Evolutionary conservation across 2,113 vertebrate genomes (phyloP).

Genomic region (Cariama cristata): DNA sequence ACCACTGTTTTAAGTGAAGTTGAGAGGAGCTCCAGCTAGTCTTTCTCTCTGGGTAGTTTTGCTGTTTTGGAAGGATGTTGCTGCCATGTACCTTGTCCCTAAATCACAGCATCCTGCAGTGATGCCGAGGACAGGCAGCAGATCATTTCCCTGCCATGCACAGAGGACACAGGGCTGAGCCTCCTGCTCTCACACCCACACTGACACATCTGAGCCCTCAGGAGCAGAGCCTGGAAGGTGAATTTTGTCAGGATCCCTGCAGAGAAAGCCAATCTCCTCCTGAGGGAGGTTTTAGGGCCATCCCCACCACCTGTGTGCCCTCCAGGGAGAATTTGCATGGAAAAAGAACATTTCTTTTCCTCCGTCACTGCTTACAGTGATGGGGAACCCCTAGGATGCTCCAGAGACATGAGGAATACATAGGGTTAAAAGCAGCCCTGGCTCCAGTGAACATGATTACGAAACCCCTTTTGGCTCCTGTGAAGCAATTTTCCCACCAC

Average conservation of each 20-base stretch:
- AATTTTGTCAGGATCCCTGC: neutral
- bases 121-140: neutral
- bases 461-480: neutral
- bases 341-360: neutral
- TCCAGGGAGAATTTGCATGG: neutral
- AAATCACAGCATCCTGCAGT: too few relatives aligned
- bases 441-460: neutral
- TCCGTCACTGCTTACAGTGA: neutral
- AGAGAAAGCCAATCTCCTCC: neutral
- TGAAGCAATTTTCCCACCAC: neutral
- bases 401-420: neutral
- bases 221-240: neutral
- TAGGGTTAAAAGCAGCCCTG: neutral
- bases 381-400: neutral
- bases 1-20: neutral
- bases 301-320: neutral
- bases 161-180: neutral
- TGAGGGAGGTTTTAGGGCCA: neutral
- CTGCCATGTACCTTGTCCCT: neutral
- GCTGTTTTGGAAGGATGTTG: neutral
- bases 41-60: neutral
- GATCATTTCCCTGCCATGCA: neutral
- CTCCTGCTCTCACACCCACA: neutral
- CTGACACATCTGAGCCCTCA: neutral
- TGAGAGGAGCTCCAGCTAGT: neutral